phyloP scores from a whole-genome alignment of 2,113 vertebrate genomes.

The Campylorhamphus procurvoides region DNA sequence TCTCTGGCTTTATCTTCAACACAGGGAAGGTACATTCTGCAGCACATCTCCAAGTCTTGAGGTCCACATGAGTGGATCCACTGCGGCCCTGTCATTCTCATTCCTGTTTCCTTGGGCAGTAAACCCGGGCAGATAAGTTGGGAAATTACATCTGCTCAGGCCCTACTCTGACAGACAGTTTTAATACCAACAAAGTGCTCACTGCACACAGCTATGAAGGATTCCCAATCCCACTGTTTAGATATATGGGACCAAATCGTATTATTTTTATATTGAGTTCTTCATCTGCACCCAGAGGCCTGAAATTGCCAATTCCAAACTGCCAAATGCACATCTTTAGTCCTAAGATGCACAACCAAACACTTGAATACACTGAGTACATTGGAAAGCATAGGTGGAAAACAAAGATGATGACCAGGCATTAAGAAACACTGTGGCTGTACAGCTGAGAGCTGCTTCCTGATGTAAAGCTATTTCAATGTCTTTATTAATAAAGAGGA shows the following conservation, averaged over 20 bases:
- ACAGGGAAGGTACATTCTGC: not conserved
- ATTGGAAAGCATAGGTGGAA: not conserved
- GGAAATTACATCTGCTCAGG: not conserved
- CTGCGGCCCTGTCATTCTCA: not conserved
- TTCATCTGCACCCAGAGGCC: not conserved
- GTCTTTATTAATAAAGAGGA: not conserved
- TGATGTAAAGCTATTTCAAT: not conserved
- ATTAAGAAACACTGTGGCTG: not conserved
- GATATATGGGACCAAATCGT: not conserved
- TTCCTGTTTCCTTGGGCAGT: too few relatives aligned
- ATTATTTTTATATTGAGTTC: not conserved
- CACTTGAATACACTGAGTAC: not conserved
- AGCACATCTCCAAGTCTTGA: not conserved
- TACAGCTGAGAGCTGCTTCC: not conserved
- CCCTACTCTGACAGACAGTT: not conserved
- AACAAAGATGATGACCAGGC: not conserved
- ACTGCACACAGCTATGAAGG: not conserved
- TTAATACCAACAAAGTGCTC: not conserved
- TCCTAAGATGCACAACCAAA: not conserved
- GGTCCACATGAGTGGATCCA: not conserved
- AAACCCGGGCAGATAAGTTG: too few relatives aligned
- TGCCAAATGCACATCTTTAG: not conserved
- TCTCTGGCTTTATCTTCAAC: not conserved
- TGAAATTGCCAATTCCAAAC: not conserved
- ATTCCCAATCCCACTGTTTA: not conserved